A percentile compares a stretch with the other conserved stretches of the same genome.
phyloP scores from a whole-genome alignment of 2,888 invertebrate genomes.

The Coremacera marginata region DNA sequence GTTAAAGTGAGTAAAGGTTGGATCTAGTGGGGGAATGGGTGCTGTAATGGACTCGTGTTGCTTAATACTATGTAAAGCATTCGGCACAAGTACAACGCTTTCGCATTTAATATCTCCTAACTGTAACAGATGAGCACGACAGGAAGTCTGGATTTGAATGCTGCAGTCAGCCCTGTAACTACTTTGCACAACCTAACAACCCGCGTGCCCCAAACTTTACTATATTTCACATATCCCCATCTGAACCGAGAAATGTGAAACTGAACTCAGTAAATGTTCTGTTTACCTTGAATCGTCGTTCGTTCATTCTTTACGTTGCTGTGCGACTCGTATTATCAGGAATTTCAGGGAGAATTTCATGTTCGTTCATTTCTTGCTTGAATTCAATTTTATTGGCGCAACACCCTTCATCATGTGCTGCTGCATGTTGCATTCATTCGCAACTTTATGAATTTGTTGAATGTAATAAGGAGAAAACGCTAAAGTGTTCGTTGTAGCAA shows the following conservation, averaged over 20 bases:
- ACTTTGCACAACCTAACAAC: background rate
- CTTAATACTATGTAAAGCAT: background rate
- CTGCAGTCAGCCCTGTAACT: background rate
- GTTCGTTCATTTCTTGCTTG: no score
- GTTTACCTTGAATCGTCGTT: conserved; percentile 12
- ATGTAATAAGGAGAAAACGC: conserved; percentile 16
- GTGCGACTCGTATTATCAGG: background rate
- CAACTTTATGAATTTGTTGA: conserved; percentile 17
- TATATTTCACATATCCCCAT: background rate
- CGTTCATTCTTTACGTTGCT: background rate
- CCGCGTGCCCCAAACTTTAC: no score
- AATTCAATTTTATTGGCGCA: background rate
- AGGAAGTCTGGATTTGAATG: background rate
- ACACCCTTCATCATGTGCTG: background rate
- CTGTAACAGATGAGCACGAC: conserved; percentile 41
- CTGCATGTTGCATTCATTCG: background rate
- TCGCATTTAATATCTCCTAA: conserved; percentile 41
- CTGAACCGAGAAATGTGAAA: background rate
- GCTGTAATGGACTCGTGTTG: background rate
- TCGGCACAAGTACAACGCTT: background rate
- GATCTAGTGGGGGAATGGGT: no score
- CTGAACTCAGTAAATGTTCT: background rate
- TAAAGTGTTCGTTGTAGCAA: conserved; percentile 4
- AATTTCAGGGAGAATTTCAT: background rate
- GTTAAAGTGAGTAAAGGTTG: background rate